Evolutionary conservation across 2,113 vertebrate genomes (phyloP).

Genomic region (Atractosteus spatula): DNA sequence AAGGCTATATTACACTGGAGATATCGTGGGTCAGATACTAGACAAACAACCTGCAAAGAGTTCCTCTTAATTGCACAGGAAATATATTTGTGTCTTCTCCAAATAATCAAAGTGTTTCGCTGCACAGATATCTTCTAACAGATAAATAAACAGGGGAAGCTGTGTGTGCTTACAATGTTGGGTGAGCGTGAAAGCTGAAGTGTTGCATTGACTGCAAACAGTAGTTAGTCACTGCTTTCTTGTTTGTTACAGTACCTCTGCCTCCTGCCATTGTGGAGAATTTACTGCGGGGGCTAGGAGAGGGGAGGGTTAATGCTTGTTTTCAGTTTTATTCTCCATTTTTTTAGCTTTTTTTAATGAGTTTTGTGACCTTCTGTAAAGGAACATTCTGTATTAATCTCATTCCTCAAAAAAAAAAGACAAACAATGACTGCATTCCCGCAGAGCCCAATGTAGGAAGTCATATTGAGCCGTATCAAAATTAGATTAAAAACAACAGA

Average conservation of each 20-base stretch:
- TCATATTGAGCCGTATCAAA: constrained; percentile 64
- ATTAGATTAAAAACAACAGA: constrained; percentile 65
- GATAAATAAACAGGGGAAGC: constrained; percentile 72
- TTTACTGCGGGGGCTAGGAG: too few species aligned
- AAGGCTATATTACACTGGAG: constrained; percentile 71
- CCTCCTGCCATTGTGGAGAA: too few species aligned
- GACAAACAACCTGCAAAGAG: constrained; percentile 64
- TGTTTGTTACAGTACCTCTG: too few species aligned
- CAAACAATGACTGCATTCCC: constrained; percentile 49
- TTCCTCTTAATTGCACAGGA: constrained; percentile 57
- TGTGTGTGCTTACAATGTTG: constrained; percentile 42
- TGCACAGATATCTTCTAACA: constrained; percentile 58
- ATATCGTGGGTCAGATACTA: constrained; percentile 71
- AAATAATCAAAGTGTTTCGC: constrained; percentile 72
- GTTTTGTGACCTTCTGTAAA: constrained; percentile 73
- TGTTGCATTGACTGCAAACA: neutral
- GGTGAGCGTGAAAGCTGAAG: constrained; percentile 41
- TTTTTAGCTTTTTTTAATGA: constrained; percentile 47
- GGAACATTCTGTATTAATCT: constrained; percentile 70
- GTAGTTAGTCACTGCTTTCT: too few species aligned
- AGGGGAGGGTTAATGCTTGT: constrained; percentile 10
- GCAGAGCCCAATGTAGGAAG: constrained; percentile 57
- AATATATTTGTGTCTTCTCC: constrained; percentile 64
- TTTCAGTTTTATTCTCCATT: constrained; percentile 61
- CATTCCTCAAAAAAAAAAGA: constrained; percentile 59